Base-by-base conservation (phyloP, 2,888 invertebrate species). In the Perithous albicinctus region DNA sequence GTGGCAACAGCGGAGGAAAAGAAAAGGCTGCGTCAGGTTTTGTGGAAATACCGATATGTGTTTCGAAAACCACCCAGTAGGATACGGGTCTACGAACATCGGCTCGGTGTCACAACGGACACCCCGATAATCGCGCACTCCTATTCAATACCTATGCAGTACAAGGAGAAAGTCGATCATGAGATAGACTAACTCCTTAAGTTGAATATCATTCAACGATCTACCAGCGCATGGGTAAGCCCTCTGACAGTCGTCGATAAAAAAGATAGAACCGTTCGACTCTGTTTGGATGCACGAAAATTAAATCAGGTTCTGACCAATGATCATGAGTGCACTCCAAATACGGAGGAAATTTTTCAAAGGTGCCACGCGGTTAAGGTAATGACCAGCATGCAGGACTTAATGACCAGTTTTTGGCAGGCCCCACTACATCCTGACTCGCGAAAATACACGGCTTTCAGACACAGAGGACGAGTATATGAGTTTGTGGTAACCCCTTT, bases 61-160 rank as follows among this genome's bases (percentile, higher is more conserved):
- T 69, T 69, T 35, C 20, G 41, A 10, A 70, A 70, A 23, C 38
- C 2, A 0, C 23, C 69, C 0, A 56, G 56, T 1, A 51, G 69
- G 23, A 70, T 70, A 1, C 5, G n/a, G 26, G 18, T n/a, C 1
- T 75, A 80, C 20, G 23, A 78, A 41, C 88, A 88, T 77, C 41
- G 77, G n/a, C 86, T 88, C 10, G 78, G 83, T 15, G 75, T 89
- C 46, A 63, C 66, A 4, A 83, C 85, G 29, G 74, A 81, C 0
- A 83, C 81, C 8, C 86, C 84, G 7, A 88, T 86, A 77, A 48
- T 84, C 2, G 74, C 56, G 23, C 54, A 84, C 18, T 78, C 86
- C 3, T 89, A 90, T 66, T 87, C 88, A 0, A 80, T 89, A 4
- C 88, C 89, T 4, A 84, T 86, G 64, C 80, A 85, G 6, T 76